A percentile compares a stretch with the other conserved stretches of the same genome.
These are phyloP conservation scores for Stomatorhinus walkeri DNA, from an alignment of 2,797 vertebrate species.

Conservation along the genomic window DNA sequence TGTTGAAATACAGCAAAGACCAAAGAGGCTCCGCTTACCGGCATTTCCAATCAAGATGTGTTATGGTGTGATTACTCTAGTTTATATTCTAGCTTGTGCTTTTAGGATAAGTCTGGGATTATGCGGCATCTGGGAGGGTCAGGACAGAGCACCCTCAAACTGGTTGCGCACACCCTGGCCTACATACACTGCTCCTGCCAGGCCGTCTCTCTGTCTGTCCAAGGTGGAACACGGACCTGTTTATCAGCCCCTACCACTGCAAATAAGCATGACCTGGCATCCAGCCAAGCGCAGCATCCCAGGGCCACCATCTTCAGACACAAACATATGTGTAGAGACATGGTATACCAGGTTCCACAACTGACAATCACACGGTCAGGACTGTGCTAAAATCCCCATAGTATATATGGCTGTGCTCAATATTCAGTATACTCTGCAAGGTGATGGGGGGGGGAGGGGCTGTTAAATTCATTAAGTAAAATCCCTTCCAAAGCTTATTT, in stretches of 20 bases:
- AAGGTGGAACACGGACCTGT: background rate
- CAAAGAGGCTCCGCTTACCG: background rate
- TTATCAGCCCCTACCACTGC: background rate
- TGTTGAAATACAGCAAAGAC: background rate
- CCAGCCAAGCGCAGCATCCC: background rate
- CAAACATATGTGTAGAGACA: background rate
- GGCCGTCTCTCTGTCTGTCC: background rate
- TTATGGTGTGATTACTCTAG: background rate
- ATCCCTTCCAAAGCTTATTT: background rate
- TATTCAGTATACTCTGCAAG: background rate
- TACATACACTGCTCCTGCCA: background rate
- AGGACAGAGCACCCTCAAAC: background rate
- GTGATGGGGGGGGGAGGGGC: background rate
- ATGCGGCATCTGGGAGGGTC: background rate
- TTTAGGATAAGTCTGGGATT: background rate
- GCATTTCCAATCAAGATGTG: background rate
- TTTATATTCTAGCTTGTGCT: background rate
- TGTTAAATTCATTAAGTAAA: background rate
- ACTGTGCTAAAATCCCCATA: background rate
- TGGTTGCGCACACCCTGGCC: background rate
- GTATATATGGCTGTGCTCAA: constrained; percentile 3
- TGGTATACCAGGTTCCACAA: background rate
- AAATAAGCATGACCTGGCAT: background rate
- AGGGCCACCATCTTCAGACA: background rate
- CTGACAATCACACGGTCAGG: background rate